These are phyloP conservation scores for Selenia dentaria DNA, from an alignment of 2,888 invertebrate genomes.

Conservation along the genomic window DNA sequence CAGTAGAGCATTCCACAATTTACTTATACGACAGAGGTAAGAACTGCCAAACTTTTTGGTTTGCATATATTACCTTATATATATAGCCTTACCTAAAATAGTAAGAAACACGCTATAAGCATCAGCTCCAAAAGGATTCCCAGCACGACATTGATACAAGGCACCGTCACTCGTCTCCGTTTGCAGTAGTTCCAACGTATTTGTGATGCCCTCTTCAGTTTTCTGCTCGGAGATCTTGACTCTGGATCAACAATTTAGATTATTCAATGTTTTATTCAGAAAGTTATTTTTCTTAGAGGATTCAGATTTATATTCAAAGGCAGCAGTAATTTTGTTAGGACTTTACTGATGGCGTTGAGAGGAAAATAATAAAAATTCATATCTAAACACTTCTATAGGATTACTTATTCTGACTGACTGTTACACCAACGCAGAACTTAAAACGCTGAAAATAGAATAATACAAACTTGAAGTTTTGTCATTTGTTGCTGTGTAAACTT, in stretches of 20 bases:
- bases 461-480: too few species aligned
- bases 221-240: slow-evolving; percentile 78
- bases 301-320: not conserved
- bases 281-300: not conserved
- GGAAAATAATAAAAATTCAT: too few species aligned
- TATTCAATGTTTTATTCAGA: slow-evolving; percentile 9
- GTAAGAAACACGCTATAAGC: slow-evolving; percentile 68
- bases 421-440: too few species aligned
- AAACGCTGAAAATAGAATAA: too few species aligned
- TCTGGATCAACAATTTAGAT: slow-evolving; percentile 40
- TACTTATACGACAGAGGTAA: too few species aligned
- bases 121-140: slow-evolving; percentile 77
- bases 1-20: too few species aligned
- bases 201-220: slow-evolving; percentile 72
- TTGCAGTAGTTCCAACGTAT: slow-evolving; percentile 66
- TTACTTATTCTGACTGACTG: too few species aligned
- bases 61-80: too few species aligned
- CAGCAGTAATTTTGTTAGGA: not conserved
- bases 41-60: too few species aligned
- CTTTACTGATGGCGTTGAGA: too few species aligned
- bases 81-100: slow-evolving; percentile 75
- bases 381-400: too few species aligned
- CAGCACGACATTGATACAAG: slow-evolving; percentile 76
- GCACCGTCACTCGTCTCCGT: slow-evolving; percentile 75
- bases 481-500: too few species aligned